Evolutionary conservation across 2,888 invertebrate genomes (phyloP).

Genomic region (Pyrrhosoma nymphula): DNA sequence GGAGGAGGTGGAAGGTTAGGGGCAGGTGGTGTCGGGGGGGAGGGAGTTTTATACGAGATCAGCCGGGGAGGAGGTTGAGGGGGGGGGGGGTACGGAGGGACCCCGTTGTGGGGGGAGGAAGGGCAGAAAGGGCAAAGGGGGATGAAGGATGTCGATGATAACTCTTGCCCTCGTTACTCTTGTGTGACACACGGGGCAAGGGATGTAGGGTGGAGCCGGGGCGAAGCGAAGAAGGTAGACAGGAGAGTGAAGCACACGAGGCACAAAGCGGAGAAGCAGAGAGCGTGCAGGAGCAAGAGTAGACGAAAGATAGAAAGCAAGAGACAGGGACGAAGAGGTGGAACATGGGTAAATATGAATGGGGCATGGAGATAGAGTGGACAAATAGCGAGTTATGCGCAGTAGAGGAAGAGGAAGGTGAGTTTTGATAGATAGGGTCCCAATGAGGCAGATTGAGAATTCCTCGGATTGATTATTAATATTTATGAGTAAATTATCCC

Average conservation of each 20-base stretch:
- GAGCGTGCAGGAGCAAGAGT: too few species aligned
- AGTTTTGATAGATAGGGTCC: too few species aligned
- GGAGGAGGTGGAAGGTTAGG: background rate
- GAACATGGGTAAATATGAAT: too few species aligned
- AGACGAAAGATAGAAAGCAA: background rate
- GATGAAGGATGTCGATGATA: conserved; percentile 43
- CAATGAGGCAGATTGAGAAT: too few species aligned
- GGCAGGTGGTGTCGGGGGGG: too few species aligned
- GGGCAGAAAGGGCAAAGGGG: background rate
- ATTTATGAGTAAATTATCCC: too few species aligned
- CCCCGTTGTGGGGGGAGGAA: background rate
- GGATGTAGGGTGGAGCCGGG: background rate
- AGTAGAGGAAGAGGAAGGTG: too few species aligned
- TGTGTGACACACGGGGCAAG: background rate
- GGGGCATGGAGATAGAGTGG: too few species aligned
- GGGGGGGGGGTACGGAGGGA: background rate
- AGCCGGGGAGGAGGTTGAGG: background rate
- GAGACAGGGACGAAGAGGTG: background rate
- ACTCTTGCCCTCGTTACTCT: conserved; percentile 56
- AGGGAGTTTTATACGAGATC: background rate
- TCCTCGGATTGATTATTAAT: too few species aligned
- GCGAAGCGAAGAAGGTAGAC: background rate
- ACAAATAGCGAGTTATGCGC: too few species aligned
- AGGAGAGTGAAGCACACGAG: background rate
- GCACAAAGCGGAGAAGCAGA: too few species aligned